phyloP scores from a whole-genome alignment of 1,140 invertebrate species.

The Rhysida immarginata region DNA sequence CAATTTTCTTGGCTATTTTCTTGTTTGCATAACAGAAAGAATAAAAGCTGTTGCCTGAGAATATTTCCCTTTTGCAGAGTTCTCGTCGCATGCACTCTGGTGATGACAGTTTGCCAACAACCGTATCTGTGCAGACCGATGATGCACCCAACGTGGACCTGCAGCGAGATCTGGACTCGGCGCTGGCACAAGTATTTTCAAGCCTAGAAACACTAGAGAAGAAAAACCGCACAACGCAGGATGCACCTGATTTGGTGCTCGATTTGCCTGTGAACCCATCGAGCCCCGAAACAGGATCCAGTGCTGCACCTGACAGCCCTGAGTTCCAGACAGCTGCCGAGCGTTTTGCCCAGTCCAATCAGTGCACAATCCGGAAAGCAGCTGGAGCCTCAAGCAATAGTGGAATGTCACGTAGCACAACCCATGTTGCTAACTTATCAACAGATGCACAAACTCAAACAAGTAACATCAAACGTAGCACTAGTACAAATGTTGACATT shows the following conservation, averaged over 20 bases:
- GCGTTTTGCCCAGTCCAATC: slow-evolving; percentile 57
- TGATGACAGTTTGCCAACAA: no score
- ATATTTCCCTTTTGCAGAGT: neutral
- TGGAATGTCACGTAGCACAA: slow-evolving; percentile 14
- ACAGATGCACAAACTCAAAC: slow-evolving; percentile 23
- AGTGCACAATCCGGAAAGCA: slow-evolving; percentile 63
- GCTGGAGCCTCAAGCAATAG: slow-evolving; percentile 18
- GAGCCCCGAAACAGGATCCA: slow-evolving; percentile 19
- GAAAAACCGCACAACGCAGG: slow-evolving; percentile 35
- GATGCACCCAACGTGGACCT: slow-evolving; percentile 19
- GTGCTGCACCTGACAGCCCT: slow-evolving; percentile 37
- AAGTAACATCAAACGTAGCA: slow-evolving; percentile 16
- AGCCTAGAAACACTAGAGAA: slow-evolving; percentile 22
- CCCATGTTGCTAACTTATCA: slow-evolving; percentile 11
- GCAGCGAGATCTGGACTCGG: slow-evolving; percentile 22
- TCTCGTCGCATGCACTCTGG: neutral
- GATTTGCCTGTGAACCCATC: slow-evolving; percentile 51
- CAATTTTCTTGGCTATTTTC: no score
- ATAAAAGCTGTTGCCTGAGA: no score
- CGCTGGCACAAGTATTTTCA: slow-evolving; percentile 25
- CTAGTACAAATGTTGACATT: slow-evolving; percentile 9
- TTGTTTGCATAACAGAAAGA: no score
- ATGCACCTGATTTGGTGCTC: slow-evolving; percentile 77
- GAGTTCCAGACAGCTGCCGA: slow-evolving; percentile 51
- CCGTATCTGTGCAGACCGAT: neutral